phyloP scores from a whole-genome alignment of 2,888 invertebrate genomes.

The Leptothorax acervorum region DNA sequence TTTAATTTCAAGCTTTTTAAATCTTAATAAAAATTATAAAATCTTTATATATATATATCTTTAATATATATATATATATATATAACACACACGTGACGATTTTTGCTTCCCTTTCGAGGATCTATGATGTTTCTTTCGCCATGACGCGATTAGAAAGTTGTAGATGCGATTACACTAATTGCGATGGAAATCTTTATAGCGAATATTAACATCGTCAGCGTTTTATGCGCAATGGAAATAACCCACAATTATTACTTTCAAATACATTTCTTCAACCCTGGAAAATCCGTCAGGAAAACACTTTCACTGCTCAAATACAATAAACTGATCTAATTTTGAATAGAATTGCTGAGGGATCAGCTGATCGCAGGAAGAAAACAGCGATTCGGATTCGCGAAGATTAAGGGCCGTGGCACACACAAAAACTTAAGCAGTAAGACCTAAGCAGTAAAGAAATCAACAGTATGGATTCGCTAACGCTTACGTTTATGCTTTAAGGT shows the following conservation, averaged over 20 bases:
- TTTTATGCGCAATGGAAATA: background rate
- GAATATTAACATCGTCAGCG: conserved; percentile 19
- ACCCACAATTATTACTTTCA: conserved; percentile 30
- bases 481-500: no score
- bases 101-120: background rate
- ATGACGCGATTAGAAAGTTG: conserved; percentile 33
- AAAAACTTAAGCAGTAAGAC: no score
- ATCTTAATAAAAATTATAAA: background rate
- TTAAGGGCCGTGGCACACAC: background rate
- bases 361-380: background rate
- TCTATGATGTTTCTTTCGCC: background rate
- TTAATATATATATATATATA: background rate
- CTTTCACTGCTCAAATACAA: conserved; percentile 50
- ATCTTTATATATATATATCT: background rate
- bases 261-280: background rate
- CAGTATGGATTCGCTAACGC: no score
- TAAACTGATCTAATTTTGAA: background rate
- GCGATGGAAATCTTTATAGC: conserved; percentile 14
- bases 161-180: conserved; percentile 20
- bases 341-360: background rate
- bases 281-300: conserved; percentile 40
- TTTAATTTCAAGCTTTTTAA: background rate
- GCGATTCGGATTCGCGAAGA: background rate
- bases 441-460: no score
- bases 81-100: background rate